These are phyloP conservation scores for Pristionchus mayeri DNA, from an alignment of 2,888 invertebrate genomes.

Conservation along the genomic window DNA sequence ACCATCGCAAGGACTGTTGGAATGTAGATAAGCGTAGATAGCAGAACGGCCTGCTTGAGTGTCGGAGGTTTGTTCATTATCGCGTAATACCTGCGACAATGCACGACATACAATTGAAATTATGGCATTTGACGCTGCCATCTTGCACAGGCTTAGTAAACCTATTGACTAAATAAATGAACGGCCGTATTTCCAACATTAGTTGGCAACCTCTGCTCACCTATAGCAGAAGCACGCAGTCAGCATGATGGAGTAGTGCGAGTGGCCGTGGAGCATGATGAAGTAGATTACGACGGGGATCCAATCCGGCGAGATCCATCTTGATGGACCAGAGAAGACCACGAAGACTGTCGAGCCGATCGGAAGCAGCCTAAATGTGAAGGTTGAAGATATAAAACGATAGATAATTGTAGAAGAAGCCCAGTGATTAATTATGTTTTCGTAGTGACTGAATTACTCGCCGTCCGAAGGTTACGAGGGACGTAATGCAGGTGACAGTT, in stretches of 20 bases:
- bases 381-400: not conserved
- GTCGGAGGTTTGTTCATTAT: not conserved
- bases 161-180: no score
- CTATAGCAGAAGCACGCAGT: not conserved
- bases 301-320: not conserved
- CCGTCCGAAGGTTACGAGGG: not conserved
- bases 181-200: no score
- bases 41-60: not conserved
- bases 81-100: not conserved
- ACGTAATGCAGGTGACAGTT: not conserved
- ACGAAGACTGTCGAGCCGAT: not conserved
- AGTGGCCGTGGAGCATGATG: not conserved
- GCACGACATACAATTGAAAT: not conserved
- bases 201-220: no score
- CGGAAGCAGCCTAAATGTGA: not conserved
- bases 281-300: not conserved
- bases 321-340: not conserved
- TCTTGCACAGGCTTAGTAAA: no score
- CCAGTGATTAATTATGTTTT: no score
- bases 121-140: no score
- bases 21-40: not conserved
- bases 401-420: no score
- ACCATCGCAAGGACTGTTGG: not conserved
- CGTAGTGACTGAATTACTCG: not conserved
- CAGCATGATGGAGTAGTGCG: conserved; percentile 7